Evolutionary conservation across 2,888 invertebrate species (phyloP).

Genomic region (Strigamia crassipes): DNA sequence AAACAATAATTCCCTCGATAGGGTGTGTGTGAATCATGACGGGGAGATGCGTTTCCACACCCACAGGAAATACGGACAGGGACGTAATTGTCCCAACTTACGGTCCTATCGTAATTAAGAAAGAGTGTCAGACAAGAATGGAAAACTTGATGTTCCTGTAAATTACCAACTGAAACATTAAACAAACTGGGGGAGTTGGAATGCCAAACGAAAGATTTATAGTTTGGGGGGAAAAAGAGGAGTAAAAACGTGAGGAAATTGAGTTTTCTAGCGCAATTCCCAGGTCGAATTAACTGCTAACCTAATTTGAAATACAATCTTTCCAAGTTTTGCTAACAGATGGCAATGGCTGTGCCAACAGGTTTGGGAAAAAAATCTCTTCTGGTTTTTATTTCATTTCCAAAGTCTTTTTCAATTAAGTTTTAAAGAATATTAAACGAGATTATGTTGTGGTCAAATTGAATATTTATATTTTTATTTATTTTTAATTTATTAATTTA

Average conservation of each 20-base stretch:
- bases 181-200: background rate
- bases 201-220: slow-evolving; percentile 20
- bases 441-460: slow-evolving; percentile 20
- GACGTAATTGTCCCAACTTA: slow-evolving; percentile 29
- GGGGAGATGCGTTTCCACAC: slow-evolving; percentile 30
- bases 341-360: background rate
- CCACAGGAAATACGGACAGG: slow-evolving; percentile 37
- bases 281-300: slow-evolving; percentile 32
- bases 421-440: slow-evolving; percentile 25
- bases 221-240: background rate
- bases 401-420: slow-evolving; percentile 24
- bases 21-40: slow-evolving; percentile 33
- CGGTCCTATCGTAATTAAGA: slow-evolving; percentile 29
- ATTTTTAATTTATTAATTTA: no score
- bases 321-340: background rate
- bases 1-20: slow-evolving; percentile 33
- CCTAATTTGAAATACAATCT: background rate
- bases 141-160: background rate
- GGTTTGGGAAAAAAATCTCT: background rate
- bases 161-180: slow-evolving; percentile 28
- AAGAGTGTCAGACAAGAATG: slow-evolving; percentile 3
- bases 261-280: slow-evolving; percentile 29
- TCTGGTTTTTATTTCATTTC: background rate
- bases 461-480: background rate
- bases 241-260: slow-evolving; percentile 7